Base-by-base conservation (phyloP, 2,888 invertebrate species). In the Drosophila quinaria region DNA sequence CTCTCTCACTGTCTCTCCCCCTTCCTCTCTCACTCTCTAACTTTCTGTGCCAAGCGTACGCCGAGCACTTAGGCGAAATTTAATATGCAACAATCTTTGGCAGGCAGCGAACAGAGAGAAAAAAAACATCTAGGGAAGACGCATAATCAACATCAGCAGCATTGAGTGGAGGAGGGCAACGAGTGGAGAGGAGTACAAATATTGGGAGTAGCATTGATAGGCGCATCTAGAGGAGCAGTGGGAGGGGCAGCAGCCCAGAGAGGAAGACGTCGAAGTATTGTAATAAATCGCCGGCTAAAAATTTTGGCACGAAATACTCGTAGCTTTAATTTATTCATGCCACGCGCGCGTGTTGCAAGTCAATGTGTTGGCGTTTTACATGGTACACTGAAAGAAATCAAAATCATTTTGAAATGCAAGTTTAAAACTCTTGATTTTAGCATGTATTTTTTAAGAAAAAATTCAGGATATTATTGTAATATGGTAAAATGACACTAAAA, bases 71-170 rank as follows among this genome's bases (percentile, higher is more conserved):
- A 83, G 78, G 67, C 70, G 50, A 68, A 71, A 84, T 84, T 80
- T 83, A 89, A 87, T 84, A 89, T 89, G 84, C 89, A 89, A 89
- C 89, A 89, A 83, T 84, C 75, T 83, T 89, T 78, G 89, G 78
- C 68, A 78, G 69, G 67, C 69, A 63, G 33, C 62, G 6, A 51
- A n/a, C n/a, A n/a, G n/a, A n/a, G n/a, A n/a, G n/a, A 66, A 66
- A 72, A 56, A 46, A 25, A 15, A 15, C 9, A n/a, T 35, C n/a
- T 19, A 35, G 35, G 39, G 33, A 58, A 65, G 68, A 66, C 70
- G 66, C 68, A 63, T 80, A 83, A 74, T 82, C 74, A 88, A 74
- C 72, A 72, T 70, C 80, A 76, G 58, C 52, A 60, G 31, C 51
- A 71, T 51, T 50, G 66, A 25, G 31, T 8, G 19, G 29, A 4